A percentile compares a stretch with the other conserved stretches of the same genome.
These are phyloP conservation scores for Gymnorhina tibicen DNA, from an alignment of 2,113 vertebrate species.

Conservation along the genomic window DNA sequence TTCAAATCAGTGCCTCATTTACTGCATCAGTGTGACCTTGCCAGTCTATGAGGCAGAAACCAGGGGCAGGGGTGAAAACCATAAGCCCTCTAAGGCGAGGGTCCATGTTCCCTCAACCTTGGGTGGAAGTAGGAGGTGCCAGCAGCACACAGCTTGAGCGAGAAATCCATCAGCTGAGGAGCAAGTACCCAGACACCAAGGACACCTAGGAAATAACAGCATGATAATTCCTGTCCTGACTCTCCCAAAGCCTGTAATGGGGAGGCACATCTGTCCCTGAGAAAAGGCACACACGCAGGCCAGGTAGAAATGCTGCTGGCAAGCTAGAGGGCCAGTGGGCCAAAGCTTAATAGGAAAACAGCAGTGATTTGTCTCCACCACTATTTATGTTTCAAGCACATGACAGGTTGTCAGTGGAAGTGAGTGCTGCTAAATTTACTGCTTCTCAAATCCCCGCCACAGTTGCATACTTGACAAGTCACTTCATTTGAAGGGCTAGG, in stretches of 20 bases:
- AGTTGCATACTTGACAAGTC: constrained; percentile 74
- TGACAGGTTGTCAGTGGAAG: constrained; percentile 75
- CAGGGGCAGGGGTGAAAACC: not conserved
- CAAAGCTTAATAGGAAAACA: constrained; percentile 80
- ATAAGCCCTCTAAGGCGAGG: not conserved
- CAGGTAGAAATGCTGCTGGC: constrained; percentile 32
- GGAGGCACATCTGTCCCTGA: constrained; percentile 6
- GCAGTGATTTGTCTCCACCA: constrained; percentile 74
- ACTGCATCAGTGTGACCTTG: not conserved
- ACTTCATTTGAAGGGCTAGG: constrained; percentile 73
- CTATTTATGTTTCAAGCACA: constrained; percentile 76
- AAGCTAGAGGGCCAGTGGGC: constrained; percentile 68
- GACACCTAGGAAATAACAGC: constrained; percentile 26
- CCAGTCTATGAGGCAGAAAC: not conserved
- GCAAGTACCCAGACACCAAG: constrained; percentile 16
- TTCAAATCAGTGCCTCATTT: constrained; percentile 39
- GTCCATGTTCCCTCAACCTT: not conserved
- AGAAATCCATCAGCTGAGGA: constrained; percentile 22
- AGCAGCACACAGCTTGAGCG: not conserved
- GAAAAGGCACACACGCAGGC: not conserved
- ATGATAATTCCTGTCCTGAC: not conserved
- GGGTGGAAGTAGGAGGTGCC: not conserved
- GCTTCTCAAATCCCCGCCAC: constrained; percentile 68
- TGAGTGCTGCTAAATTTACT: constrained; percentile 75
- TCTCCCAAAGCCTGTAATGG: not conserved